Conservation (phyloP, 2,113 vertebrate genomes). For the Saguinus midas region DNA sequence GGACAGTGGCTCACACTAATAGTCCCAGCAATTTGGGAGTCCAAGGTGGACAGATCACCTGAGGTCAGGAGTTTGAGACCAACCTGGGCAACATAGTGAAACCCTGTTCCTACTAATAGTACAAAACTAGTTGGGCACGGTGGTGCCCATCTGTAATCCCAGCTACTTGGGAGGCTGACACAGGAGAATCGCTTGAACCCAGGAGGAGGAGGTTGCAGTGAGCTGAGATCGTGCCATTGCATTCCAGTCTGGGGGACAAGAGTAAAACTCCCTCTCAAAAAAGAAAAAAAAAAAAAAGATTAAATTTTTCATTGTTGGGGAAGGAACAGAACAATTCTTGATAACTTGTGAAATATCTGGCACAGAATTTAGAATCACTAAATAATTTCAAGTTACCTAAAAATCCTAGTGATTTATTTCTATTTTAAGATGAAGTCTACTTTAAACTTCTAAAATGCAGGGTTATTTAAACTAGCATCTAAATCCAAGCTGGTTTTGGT, state of each 20-base stretch:
- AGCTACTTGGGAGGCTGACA: background rate
- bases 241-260: background rate
- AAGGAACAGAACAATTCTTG: background rate
- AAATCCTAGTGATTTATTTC: slow-evolving; percentile 29
- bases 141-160: background rate
- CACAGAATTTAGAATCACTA: background rate
- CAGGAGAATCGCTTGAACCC: background rate
- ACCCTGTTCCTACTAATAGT: background rate
- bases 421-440: slow-evolving; percentile 31
- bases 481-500: slow-evolving; percentile 3
- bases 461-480: slow-evolving; percentile 21
- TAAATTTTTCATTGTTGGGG: background rate
- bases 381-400: slow-evolving; percentile 39
- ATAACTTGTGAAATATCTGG: slow-evolving; percentile 5
- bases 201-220: background rate
- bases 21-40: background rate
- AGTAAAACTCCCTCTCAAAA: background rate
- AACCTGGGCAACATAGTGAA: background rate
- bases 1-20: background rate
- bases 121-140: background rate
- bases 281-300: background rate
- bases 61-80: background rate
- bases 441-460: background rate
- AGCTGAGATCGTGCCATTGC: background rate
- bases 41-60: background rate